Evolutionary conservation across 1,140 invertebrate species (phyloP).

Genomic region (Calliopsis andreniformis): DNA sequence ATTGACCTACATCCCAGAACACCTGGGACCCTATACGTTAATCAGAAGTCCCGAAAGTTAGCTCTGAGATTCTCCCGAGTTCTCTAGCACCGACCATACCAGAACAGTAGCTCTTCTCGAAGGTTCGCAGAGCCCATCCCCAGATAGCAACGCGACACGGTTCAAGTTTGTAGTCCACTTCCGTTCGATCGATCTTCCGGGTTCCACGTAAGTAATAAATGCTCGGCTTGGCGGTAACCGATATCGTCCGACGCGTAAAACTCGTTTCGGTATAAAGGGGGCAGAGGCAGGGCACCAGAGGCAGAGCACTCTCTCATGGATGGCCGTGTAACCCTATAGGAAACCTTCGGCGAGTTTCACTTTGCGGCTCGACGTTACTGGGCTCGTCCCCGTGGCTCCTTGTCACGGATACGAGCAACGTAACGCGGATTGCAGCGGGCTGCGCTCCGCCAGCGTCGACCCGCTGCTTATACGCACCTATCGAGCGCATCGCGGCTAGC

Average conservation of each 20-base stretch:
- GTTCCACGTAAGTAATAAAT: conserved; percentile 51
- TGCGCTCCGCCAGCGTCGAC: not conserved
- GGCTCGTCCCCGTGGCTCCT: conserved; percentile 41
- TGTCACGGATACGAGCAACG: conserved; percentile 42
- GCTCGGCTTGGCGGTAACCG: conserved; percentile 56
- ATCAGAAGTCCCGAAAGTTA: too few species aligned
- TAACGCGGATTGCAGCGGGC: conserved; percentile 5
- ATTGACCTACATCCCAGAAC: too few species aligned
- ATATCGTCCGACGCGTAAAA: conserved; percentile 59
- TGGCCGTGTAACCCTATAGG: conserved; percentile 63
- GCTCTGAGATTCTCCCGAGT: too few species aligned
- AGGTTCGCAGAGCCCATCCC: too few species aligned
- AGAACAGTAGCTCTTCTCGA: too few species aligned
- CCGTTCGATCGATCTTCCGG: conserved; percentile 61
- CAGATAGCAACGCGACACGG: not conserved
- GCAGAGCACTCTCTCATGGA: conserved; percentile 41
- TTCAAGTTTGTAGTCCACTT: conserved; percentile 45
- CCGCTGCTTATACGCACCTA: conserved; percentile 5
- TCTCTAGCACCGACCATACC: too few species aligned
- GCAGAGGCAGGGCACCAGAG: not conserved
- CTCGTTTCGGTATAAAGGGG: conserved; percentile 58
- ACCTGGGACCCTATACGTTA: too few species aligned
- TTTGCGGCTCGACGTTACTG: conserved; percentile 62
- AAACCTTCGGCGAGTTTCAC: conserved; percentile 71
- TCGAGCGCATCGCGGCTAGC: conserved; percentile 7